Base-by-base conservation (phyloP, 2,888 invertebrate genomes). In the Acleris emargana region DNA sequence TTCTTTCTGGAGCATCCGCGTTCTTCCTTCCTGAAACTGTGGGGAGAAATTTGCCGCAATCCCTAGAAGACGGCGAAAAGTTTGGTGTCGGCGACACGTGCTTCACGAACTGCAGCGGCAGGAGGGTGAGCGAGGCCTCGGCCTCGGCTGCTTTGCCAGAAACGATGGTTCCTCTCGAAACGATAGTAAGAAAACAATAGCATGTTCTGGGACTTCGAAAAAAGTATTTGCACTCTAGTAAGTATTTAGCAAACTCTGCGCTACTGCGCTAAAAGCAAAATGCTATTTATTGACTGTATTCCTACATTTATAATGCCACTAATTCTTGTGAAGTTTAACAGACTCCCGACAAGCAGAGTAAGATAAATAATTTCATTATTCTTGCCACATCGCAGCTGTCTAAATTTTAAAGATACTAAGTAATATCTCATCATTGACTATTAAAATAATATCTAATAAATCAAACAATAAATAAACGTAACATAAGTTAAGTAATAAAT, bases 1-100 rank as follows among this genome's bases (percentile, higher is more conserved):
- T 97, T 0, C 67, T 96, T 0, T 96, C 97, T 0, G 97, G 97
- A 5, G 93, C 95, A 64, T 93, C 96, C 70, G 94, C 95, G 0
- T 94, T 96, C 73, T 95, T 96, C 73, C 87, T 97, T 69, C 97
- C 97, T 4, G 97, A 97, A 91, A 97, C 97, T 0, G 88, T 96
- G 70, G 95, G 97, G 64, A 94, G 96, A 74, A 94, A 95, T 53
- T 95, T 97, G 94, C 97, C 97, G 0, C 96, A 97, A 78, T 95
- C 96, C 0, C 91, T 97, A 43, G 95, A 95, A 76, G 97, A 97
- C 73, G 97, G 97, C 0, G 97, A 97, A 82, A 94, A 94, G 71
- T 97, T 97, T 81, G 97, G 97, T 9, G 91, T 94, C 54, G 96
- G 96, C 13, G 97, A 97, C 79, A 97, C 96, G 5, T 97, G 96